These are phyloP conservation scores for Emydoidea blandingii DNA, from an alignment of 2,797 vertebrate species.

Conservation along the genomic window DNA sequence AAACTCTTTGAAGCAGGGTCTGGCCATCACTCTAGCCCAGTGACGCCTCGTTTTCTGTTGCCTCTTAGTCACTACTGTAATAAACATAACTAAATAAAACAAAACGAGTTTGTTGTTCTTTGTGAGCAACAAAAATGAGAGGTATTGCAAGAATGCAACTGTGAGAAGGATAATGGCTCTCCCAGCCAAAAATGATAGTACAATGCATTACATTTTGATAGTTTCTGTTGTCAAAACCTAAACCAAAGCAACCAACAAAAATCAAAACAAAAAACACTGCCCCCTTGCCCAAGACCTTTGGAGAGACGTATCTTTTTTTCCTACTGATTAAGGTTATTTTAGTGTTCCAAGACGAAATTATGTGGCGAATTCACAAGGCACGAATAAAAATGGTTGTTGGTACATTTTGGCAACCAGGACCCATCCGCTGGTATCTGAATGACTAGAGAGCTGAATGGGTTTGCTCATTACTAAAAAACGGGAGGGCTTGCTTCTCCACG, in stretches of 20 bases:
- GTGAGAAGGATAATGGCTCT: background rate
- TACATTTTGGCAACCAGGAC: background rate
- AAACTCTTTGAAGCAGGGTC: background rate
- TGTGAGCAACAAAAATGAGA: background rate
- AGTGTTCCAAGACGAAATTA: background rate
- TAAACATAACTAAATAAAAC: background rate
- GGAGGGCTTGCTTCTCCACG: background rate
- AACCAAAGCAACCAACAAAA: accelerated
- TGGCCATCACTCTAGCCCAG: background rate
- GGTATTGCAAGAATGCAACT: background rate
- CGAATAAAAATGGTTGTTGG: background rate
- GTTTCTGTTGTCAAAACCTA: background rate
- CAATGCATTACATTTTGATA: background rate
- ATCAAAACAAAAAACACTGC: background rate
- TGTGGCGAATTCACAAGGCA: background rate
- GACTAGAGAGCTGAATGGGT: background rate
- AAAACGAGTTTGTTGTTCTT: background rate
- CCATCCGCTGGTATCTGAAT: background rate
- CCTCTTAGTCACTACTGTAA: background rate
- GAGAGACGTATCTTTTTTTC: background rate
- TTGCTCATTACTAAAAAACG: constrained; percentile 13
- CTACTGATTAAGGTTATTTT: constrained; percentile 12
- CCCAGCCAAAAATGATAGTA: background rate
- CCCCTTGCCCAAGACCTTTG: background rate
- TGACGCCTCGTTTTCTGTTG: background rate